Percentiles rank a stretch among this genome's conserved stretches.
These are phyloP conservation scores for Distichodus sexfasciatus DNA, from an alignment of 2,797 vertebrate genomes.

Conservation along the genomic window DNA sequence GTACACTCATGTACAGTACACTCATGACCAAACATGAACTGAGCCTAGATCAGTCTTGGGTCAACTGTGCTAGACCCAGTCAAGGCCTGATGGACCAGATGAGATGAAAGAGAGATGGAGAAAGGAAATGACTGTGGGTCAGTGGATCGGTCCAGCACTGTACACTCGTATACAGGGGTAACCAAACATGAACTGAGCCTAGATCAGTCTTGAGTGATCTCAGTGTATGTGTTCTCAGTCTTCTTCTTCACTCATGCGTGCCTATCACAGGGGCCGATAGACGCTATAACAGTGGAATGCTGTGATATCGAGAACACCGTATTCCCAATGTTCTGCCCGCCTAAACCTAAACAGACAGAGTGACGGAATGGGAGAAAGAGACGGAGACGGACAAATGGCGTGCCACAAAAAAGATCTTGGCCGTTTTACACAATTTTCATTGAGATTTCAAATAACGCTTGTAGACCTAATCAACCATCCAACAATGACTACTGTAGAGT, in stretches of 20 bases:
- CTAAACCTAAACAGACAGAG: neutral
- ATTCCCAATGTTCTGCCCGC: neutral
- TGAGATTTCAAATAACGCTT: no score
- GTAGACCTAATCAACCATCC: no score
- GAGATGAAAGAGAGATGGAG: no score
- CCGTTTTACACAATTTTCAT: neutral
- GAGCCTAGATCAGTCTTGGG: neutral
- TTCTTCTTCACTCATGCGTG: neutral
- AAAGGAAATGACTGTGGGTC: no score
- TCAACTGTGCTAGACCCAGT: no score
- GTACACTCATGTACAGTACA: no score
- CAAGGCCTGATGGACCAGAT: no score
- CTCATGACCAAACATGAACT: neutral
- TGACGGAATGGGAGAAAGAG: neutral
- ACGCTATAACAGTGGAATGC: neutral
- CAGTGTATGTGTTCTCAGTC: neutral
- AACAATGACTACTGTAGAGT: no score
- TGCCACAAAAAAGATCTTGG: no score
- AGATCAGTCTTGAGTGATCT: neutral
- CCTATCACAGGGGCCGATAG: neutral
- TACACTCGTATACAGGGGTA: neutral
- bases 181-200: neutral
- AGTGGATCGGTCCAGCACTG: neutral
- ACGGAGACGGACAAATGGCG: conserved; percentile 5
- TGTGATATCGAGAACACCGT: neutral